A percentile compares a stretch with the other conserved stretches of the same genome.
These are phyloP conservation scores for Prunella fulvescens DNA, from an alignment of 2,113 vertebrate genomes.

Conservation along the genomic window DNA sequence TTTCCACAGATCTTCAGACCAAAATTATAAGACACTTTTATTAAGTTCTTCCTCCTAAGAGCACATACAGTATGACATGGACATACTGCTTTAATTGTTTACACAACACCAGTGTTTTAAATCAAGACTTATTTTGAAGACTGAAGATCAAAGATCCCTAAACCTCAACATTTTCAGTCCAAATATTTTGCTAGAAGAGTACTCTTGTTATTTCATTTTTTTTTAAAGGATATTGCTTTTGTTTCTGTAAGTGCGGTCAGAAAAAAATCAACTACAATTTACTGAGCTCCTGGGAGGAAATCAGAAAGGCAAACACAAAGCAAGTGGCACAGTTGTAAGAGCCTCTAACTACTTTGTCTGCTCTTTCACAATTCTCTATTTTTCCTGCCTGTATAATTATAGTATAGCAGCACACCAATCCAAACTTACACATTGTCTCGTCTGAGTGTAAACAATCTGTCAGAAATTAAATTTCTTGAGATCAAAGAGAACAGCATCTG, in stretches of 20 bases:
- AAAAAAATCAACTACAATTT: not conserved
- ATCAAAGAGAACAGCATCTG: conserved; percentile 13
- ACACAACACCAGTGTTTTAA: not conserved
- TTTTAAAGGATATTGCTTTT: not conserved
- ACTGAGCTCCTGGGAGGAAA: not conserved
- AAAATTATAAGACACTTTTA: not conserved
- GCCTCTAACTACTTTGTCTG: not conserved
- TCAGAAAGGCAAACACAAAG: not conserved
- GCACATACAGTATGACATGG: not conserved
- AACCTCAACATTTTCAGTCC: not conserved
- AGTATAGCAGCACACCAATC: not conserved
- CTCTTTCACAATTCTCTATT: not conserved
- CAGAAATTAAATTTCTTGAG: not conserved
- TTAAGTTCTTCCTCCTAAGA: not conserved
- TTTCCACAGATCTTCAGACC: not conserved
- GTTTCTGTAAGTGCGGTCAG: not conserved
- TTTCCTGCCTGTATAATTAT: not conserved
- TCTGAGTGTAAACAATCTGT: not conserved
- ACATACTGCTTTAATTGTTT: not conserved
- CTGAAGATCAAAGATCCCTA: not conserved
- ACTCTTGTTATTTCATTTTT: not conserved
- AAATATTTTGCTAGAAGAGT: not conserved
- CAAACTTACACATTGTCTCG: not conserved
- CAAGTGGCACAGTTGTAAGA: not conserved
- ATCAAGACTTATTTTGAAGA: not conserved